Conservation (phyloP, 2,797 vertebrate species). For the Microctenopoma steveboyesi region DNA sequence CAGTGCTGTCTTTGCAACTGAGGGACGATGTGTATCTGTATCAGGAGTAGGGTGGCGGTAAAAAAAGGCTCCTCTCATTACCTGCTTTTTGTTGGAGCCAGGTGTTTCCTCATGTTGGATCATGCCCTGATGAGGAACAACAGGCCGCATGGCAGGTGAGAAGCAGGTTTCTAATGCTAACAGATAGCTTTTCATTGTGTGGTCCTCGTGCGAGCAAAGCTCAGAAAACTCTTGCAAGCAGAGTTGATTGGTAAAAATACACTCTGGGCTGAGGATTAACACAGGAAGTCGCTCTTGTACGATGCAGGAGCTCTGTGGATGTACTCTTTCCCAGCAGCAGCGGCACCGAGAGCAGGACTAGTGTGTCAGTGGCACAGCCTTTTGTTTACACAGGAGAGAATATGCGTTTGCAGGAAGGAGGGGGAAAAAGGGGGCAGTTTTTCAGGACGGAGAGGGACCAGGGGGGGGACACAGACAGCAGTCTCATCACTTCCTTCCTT, state of each 20-base stretch:
- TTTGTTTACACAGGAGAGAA: constrained; percentile 75
- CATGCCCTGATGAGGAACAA: constrained; percentile 73
- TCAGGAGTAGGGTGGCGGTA: constrained; percentile 45
- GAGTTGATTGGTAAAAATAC: constrained; percentile 30
- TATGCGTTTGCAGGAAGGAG: constrained; percentile 72
- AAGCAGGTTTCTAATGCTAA: constrained; percentile 51
- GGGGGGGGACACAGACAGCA: constrained; percentile 69
- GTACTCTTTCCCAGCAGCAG: constrained; percentile 45
- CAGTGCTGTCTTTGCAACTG: constrained; percentile 28
- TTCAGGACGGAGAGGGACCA: constrained; percentile 44
- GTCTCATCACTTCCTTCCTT: constrained; percentile 84
- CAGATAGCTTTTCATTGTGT: constrained; percentile 40
- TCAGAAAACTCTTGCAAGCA: constrained; percentile 30
- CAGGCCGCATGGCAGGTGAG: constrained; percentile 71
- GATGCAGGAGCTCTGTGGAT: constrained; percentile 48
- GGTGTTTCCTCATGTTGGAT: constrained; percentile 80
- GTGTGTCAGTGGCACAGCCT: constrained; percentile 73
- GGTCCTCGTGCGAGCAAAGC: constrained; percentile 48
- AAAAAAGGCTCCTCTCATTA: constrained; percentile 54
- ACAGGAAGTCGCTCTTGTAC: constrained; percentile 64
- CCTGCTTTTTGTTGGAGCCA: constrained; percentile 66
- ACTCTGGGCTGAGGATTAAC: constrained; percentile 56
- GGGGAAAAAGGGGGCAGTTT: constrained; percentile 48
- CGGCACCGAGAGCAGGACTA: constrained; percentile 63
- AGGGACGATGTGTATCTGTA: constrained; percentile 36